Base-by-base conservation (phyloP, 2,888 invertebrate species). In the Micoletzkya japonica region DNA sequence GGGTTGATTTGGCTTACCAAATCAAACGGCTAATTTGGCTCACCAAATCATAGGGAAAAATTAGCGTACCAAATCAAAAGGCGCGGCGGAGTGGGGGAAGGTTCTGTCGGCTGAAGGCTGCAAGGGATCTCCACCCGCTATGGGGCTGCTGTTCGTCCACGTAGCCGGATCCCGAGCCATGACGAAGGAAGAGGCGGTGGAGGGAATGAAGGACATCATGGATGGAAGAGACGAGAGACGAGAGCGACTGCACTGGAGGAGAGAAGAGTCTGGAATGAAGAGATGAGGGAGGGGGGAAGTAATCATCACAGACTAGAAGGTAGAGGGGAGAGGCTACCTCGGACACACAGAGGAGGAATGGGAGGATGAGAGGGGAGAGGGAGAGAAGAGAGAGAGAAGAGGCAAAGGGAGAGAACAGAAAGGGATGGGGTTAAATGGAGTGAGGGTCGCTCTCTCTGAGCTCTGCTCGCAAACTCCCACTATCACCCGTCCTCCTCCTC, bases 101-200 rank as follows among this genome's bases (percentile, higher is more conserved):
- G n/a, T n/a, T n/a, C n/a, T n/a, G n/a, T n/a, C n/a, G n/a, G n/a
- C n/a, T n/a, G n/a, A n/a, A n/a, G 32, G 63, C 32, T 66, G 64
- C 64, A 66, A 66, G 37, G 64, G 64, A 30, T 66, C 64, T 14
- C 64, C 64, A 54, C 64, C 64, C 26, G 64, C 64, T 66, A 66
- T 66, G 64, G 64, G 64, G 44, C 64, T 66, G 52, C 54, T 54
- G 64, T 66, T 66, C n/a, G 64, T 32, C 64, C 64, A 66, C 44
- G 39, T 66, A 30, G 64, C 64, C 24, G 64, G 52, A 54, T 66
- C 64, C 10, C 36, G 39, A 44, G 64, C 30, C 36, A 37, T 37
- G 28, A 54, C 20, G 64, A 37, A 66, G 54, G 63, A 6, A 32
- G 28, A 32, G 52, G 37, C 7, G 17, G 28, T 30, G n/a, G n/a